These are phyloP conservation scores for Peromyscus melanophrys DNA, from an alignment of 2,797 vertebrate genomes.

Conservation along the genomic window DNA sequence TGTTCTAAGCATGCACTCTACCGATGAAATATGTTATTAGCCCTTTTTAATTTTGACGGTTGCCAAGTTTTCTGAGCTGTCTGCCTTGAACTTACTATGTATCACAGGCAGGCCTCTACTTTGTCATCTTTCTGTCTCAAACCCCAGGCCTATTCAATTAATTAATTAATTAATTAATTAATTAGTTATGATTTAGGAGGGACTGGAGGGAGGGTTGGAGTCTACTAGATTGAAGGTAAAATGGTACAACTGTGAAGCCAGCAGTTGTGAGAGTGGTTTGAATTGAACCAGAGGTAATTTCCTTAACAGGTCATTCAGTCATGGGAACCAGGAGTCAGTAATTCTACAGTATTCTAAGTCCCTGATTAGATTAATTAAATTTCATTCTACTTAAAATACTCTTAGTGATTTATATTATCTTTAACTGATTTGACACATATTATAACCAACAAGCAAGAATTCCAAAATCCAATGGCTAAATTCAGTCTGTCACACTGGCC, in stretches of 20 bases:
- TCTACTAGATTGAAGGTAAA: neutral
- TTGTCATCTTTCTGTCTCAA: neutral
- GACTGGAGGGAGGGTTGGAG: neutral
- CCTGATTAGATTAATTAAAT: conserved; percentile 25
- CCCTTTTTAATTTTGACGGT: neutral
- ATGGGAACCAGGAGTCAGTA: neutral
- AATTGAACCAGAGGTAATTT: neutral
- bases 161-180: too few species aligned
- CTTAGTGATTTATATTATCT: conserved; percentile 16
- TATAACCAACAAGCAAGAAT: conserved; percentile 24
- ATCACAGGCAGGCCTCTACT: neutral
- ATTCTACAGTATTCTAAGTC: conserved; percentile 23
- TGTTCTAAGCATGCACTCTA: neutral
- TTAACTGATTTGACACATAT: neutral
- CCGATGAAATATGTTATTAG: neutral
- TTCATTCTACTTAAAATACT: conserved; percentile 53
- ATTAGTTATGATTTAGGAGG: neutral
- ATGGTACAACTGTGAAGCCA: neutral
- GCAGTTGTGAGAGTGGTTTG: neutral
- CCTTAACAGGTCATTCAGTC: neutral
- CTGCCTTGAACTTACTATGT: neutral
- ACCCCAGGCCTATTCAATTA: neutral
- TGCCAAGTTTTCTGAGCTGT: neutral
- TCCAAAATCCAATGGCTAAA: conserved; percentile 13
- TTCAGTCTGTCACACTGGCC: neutral